Conservation (phyloP, 2,797 vertebrate species). For the Hozukius guyotensis region DNA sequence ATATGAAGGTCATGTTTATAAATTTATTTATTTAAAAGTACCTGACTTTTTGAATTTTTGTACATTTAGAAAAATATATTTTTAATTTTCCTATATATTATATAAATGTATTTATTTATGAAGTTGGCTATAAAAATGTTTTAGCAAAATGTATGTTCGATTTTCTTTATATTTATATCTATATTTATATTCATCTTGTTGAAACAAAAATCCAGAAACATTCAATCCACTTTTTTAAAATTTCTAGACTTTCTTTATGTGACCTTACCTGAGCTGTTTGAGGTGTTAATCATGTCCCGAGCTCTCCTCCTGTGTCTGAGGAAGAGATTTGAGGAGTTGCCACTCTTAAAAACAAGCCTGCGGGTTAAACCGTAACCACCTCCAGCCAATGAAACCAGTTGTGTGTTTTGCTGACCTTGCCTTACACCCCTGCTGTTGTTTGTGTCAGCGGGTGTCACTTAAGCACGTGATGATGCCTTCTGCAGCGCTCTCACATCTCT, state of each 20-base stretch:
- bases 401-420: conserved; percentile 40
- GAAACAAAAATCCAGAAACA: neutral
- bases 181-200: neutral
- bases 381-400: conserved; percentile 44
- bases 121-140: neutral
- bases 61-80: neutral
- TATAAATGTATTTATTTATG: neutral
- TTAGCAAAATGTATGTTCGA: neutral
- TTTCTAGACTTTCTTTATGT: neutral
- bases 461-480: accelerated
- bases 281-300: conserved; percentile 19
- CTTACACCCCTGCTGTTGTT: conserved; percentile 7
- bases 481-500: too few species aligned
- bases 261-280: conserved; percentile 50
- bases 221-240: neutral
- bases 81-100: neutral
- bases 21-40: neutral
- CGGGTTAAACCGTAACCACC: neutral
- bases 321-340: neutral
- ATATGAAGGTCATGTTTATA: neutral
- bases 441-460: neutral
- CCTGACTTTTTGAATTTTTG: neutral
- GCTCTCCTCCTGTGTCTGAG: neutral
- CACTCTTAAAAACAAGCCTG: conserved; percentile 25
- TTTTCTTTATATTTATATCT: neutral